These are phyloP conservation scores for Limenitis arthemis DNA, from an alignment of 2,888 invertebrate species.

Conservation along the genomic window DNA sequence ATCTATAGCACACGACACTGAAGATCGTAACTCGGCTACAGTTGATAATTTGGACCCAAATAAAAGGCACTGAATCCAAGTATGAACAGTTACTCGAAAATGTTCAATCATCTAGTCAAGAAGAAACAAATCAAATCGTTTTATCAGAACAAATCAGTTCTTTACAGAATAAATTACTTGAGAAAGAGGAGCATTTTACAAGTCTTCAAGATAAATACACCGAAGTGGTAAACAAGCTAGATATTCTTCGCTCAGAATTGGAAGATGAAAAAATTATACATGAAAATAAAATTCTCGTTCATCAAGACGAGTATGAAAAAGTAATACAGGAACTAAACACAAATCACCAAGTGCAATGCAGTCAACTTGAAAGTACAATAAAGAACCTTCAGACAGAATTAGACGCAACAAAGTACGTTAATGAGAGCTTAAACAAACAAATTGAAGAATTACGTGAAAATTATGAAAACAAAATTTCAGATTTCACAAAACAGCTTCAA, in stretches of 20 bases:
- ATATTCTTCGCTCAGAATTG: constrained; percentile 58
- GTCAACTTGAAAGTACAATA: constrained; percentile 35
- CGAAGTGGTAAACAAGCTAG: constrained; percentile 52
- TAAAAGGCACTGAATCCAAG: constrained; percentile 61
- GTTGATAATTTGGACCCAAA: constrained; percentile 56
- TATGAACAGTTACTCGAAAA: constrained; percentile 61
- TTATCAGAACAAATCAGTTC: constrained; percentile 53
- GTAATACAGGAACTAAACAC: constrained; percentile 41
- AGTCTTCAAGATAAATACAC: constrained; percentile 56
- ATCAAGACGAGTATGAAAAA: constrained; percentile 63
- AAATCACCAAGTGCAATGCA: constrained; percentile 34
- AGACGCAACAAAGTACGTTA: constrained; percentile 33
- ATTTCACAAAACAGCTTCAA: constrained; percentile 43
- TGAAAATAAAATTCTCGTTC: constrained; percentile 54
- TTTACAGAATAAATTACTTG: constrained; percentile 56
- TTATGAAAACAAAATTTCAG: constrained; percentile 35
- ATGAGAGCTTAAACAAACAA: constrained; percentile 39
- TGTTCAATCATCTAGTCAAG: constrained; percentile 59
- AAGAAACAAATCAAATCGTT: constrained; percentile 59
- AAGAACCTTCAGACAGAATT: constrained; percentile 42
- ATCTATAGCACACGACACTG: constrained; percentile 70
- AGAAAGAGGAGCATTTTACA: constrained; percentile 56
- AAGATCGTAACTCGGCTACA: constrained; percentile 58
- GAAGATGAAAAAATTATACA: constrained; percentile 59
- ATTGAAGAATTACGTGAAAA: constrained; percentile 35